Conservation (phyloP, 2,113 vertebrate genomes). For the Heliornis fulica region DNA sequence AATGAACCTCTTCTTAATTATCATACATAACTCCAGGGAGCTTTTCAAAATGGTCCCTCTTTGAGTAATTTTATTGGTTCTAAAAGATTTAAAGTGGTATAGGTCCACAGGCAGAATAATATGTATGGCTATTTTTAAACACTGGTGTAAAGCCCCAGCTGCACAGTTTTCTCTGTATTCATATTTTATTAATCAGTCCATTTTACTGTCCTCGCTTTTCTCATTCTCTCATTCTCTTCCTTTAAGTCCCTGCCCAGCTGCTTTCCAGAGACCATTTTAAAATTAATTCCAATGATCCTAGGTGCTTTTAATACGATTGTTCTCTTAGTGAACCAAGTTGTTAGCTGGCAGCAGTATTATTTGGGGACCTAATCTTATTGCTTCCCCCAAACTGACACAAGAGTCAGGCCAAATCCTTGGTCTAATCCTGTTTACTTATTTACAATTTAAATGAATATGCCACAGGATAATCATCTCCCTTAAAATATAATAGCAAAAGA, state of each 20-base stretch:
- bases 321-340: background rate
- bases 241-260: background rate
- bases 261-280: slow-evolving; percentile 38
- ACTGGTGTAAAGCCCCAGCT: background rate
- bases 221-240: background rate
- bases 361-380: background rate
- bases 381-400: background rate
- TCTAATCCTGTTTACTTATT: slow-evolving; percentile 31
- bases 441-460: slow-evolving; percentile 4
- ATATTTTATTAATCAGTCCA: slow-evolving; percentile 44
- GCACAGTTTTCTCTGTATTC: background rate
- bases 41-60: slow-evolving; percentile 26
- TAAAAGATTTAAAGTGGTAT: background rate
- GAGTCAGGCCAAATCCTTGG: background rate
- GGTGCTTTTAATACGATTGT: background rate
- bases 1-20: slow-evolving; percentile 29
- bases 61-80: slow-evolving; percentile 39
- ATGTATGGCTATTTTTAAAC: background rate
- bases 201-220: background rate
- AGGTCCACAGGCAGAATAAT: background rate
- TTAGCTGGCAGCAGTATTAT: background rate
- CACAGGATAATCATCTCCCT: background rate
- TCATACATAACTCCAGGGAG: background rate
- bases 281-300: slow-evolving; percentile 44
- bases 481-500: background rate